These are phyloP conservation scores for Clarias macrocephalus DNA, from an alignment of 2,113 vertebrate genomes.

Conservation along the genomic window DNA sequence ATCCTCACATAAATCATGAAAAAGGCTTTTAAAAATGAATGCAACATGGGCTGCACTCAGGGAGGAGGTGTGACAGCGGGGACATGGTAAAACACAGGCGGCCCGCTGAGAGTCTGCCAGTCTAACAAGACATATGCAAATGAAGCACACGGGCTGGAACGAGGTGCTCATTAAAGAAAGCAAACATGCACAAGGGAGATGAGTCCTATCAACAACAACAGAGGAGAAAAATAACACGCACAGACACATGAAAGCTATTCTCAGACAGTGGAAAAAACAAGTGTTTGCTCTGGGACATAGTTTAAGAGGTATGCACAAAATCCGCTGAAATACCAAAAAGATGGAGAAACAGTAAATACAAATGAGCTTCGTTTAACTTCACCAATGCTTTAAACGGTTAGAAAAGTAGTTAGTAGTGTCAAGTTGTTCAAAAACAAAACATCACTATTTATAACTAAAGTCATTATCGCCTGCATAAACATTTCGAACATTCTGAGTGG, in stretches of 20 bases:
- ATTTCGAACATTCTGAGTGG: not conserved
- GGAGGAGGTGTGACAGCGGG: constrained; percentile 4
- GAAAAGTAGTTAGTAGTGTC: not conserved
- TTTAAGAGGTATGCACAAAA: not conserved
- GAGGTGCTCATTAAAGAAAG: constrained; percentile 40
- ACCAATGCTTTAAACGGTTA: not conserved
- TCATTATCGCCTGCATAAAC: not conserved
- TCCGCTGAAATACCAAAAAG: not conserved
- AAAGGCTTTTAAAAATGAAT: not conserved
- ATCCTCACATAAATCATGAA: not conserved
- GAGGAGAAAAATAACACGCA: not conserved
- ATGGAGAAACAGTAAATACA: not conserved
- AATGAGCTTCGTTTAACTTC: not conserved
- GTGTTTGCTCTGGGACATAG: not conserved
- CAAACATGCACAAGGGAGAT: constrained; percentile 25
- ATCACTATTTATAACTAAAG: not conserved
- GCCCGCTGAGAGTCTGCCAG: constrained; percentile 17
- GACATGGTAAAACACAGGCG: constrained; percentile 8
- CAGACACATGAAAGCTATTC: constrained; percentile 32
- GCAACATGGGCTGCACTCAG: not conserved
- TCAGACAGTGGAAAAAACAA: not conserved
- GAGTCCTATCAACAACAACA: not conserved
- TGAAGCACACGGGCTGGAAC: constrained; percentile 12
- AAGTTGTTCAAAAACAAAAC: not conserved
- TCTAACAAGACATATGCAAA: constrained; percentile 35